These are phyloP conservation scores for Synchiropus splendidus DNA, from an alignment of 2,113 vertebrate species.

Conservation along the genomic window DNA sequence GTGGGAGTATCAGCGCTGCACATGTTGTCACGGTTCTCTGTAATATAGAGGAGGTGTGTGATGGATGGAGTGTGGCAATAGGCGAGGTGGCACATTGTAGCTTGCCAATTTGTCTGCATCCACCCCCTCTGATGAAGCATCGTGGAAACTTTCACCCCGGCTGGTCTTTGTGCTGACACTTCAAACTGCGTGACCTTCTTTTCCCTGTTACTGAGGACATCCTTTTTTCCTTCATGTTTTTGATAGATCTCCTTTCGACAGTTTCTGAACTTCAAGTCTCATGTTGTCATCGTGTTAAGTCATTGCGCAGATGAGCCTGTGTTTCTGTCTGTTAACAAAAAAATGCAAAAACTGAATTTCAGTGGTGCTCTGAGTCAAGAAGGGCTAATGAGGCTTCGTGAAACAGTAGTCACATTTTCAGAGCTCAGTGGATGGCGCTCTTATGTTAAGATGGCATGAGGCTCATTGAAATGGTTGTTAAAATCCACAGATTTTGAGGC, in stretches of 20 bases:
- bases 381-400: no score
- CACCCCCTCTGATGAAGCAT: constrained; percentile 15
- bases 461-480: no score
- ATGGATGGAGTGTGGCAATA: constrained; percentile 41
- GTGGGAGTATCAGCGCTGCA: constrained; percentile 18
- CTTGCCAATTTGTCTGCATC: constrained; percentile 11
- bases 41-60: constrained; percentile 41
- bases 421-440: no score
- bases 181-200: constrained; percentile 17
- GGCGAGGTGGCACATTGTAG: constrained; percentile 5
- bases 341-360: no score
- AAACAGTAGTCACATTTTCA: no score
- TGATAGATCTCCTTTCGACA: no score
- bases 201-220: constrained; percentile 1
- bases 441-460: no score
- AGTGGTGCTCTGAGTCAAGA: no score
- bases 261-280: no score
- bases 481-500: no score
- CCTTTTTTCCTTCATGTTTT: not conserved
- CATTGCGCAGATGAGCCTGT: constrained; percentile 1
- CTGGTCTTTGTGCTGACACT: constrained; percentile 21
- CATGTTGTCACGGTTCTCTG: constrained; percentile 25
- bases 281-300: no score
- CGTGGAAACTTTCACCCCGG: constrained; percentile 12
- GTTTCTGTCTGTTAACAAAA: not conserved